These are phyloP conservation scores for Acronicta alni DNA, from an alignment of 2,888 invertebrate genomes.

Conservation along the genomic window DNA sequence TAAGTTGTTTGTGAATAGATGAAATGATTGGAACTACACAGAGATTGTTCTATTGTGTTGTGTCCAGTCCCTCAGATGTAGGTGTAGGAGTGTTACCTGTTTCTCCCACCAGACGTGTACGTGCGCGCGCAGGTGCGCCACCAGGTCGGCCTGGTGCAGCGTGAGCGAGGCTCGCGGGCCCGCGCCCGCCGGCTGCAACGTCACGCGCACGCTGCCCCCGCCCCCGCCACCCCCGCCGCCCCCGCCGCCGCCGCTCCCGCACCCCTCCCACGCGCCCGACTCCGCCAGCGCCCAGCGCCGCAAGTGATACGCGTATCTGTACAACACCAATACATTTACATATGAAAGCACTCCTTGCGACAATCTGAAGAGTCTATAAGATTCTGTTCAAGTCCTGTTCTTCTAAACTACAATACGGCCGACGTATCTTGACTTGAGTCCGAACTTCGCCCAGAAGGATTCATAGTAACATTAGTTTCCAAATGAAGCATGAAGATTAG, in stretches of 20 bases:
- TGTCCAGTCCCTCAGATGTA: no score
- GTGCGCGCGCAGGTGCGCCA: slow-evolving; percentile 97
- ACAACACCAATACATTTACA: slow-evolving; percentile 3
- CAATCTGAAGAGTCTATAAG: no score
- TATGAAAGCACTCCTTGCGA: not conserved
- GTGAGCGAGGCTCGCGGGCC: slow-evolving; percentile 95
- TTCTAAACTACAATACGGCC: no score
- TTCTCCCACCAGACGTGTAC: slow-evolving; percentile 98
- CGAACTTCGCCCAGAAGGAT: no score
- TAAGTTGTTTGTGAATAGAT: no score
- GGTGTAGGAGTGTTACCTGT: slow-evolving; percentile 65
- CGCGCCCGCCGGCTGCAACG: slow-evolving; percentile 96
- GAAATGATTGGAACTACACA: no score
- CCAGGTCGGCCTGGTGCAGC: slow-evolving; percentile 95
- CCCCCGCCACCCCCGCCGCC: not conserved
- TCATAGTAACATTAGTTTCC: no score
- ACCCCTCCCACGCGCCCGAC: slow-evolving; percentile 93
- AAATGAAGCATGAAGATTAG: no score
- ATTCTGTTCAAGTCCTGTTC: no score
- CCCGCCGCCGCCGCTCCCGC: slow-evolving; percentile 85
- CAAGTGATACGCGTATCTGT: slow-evolving; percentile 95
- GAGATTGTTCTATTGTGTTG: no score
- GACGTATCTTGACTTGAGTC: no score
- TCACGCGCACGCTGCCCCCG: slow-evolving; percentile 90
- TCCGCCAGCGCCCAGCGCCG: slow-evolving; percentile 96